Evolutionary conservation across 2,113 vertebrate genomes (phyloP).

Genomic region (Saiga tatarica): DNA sequence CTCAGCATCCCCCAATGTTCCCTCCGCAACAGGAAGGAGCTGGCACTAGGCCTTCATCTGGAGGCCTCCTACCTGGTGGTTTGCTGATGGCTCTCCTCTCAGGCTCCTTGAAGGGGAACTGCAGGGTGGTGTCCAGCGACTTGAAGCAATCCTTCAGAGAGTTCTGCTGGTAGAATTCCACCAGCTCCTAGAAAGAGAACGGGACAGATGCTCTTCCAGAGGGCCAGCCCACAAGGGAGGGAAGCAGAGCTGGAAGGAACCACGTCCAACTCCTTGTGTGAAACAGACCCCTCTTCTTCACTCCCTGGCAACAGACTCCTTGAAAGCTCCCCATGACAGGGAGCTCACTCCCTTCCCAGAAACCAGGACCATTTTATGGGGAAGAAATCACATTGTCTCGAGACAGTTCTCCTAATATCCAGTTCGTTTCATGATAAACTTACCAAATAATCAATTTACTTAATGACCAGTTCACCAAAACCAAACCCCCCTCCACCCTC

Average conservation of each 20-base stretch:
- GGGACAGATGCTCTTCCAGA: accelerated
- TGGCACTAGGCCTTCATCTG: background rate
- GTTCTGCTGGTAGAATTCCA: constrained; percentile 91
- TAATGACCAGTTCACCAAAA: background rate
- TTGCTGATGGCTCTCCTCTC: constrained; percentile 81
- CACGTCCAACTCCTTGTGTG: background rate
- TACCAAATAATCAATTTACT: background rate
- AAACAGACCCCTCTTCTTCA: background rate
- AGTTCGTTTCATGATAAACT: background rate
- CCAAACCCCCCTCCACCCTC: background rate
- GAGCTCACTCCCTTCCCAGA: background rate
- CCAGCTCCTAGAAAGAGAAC: constrained; percentile 84
- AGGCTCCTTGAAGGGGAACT: constrained; percentile 89
- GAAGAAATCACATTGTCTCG: background rate
- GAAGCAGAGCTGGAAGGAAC: background rate
- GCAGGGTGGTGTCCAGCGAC: constrained; percentile 88
- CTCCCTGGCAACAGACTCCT: background rate
- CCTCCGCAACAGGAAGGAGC: background rate
- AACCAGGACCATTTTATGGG: background rate
- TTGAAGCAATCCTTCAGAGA: constrained; percentile 95
- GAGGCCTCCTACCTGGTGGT: constrained; percentile 76
- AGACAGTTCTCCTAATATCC: background rate
- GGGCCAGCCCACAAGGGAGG: accelerated
- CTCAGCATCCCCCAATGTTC: accelerated
- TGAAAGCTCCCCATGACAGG: background rate